Percentiles rank a stretch among this genome's conserved stretches.
These are phyloP conservation scores for Triplophysa dalaica DNA, from an alignment of 2,113 vertebrate species.

Conservation along the genomic window DNA sequence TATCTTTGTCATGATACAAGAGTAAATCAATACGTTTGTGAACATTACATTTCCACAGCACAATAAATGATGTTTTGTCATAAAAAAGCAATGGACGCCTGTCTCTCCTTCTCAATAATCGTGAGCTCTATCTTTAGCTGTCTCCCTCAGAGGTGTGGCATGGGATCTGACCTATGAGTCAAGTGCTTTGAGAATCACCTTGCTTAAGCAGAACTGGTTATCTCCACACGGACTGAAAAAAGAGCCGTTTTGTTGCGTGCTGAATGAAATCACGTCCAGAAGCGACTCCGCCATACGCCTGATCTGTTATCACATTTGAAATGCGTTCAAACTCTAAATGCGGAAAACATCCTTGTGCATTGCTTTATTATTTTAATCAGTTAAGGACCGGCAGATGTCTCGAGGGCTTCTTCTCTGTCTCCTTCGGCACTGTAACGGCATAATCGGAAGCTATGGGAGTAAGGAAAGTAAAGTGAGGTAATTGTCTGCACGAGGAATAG, in stretches of 20 bases:
- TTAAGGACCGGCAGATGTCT: conserved; percentile 32
- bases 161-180: conserved; percentile 27
- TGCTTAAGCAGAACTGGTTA: background rate
- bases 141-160: conserved; percentile 3
- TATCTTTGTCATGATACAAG: no score
- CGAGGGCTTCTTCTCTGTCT: conserved; percentile 2
- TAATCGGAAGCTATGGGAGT: background rate
- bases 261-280: background rate
- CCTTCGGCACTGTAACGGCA: conserved; percentile 7
- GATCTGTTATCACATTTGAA: conserved; percentile 19
- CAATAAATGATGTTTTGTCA: conserved; percentile 14
- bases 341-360: background rate
- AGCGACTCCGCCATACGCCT: background rate
- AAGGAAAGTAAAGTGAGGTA: conserved; percentile 21
- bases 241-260: background rate
- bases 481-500: background rate
- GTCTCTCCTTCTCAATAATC: background rate
- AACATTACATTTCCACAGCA: background rate
- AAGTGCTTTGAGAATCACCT: conserved; percentile 21
- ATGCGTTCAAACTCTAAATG: background rate
- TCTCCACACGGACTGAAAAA: conserved; percentile 7
- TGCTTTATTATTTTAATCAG: background rate
- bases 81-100: background rate
- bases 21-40: no score
- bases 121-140: conserved; percentile 21